These are phyloP conservation scores for Auanema freiburgensis DNA, from an alignment of 2,888 invertebrate genomes.

Conservation along the genomic window DNA sequence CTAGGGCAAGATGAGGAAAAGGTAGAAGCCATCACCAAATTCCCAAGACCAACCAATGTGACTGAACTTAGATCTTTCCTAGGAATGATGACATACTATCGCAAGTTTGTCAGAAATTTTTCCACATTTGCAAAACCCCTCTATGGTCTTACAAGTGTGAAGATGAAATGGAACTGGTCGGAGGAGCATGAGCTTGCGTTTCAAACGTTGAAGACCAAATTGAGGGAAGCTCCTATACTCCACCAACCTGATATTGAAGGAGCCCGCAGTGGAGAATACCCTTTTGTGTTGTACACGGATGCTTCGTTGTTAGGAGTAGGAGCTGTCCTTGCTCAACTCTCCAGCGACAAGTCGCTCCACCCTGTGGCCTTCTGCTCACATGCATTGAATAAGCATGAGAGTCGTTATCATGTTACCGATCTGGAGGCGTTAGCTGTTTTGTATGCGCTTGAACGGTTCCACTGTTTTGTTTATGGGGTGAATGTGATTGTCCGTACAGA, in stretches of 20 bases:
- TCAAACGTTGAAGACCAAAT: slow-evolving; percentile 22
- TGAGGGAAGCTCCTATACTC: slow-evolving; percentile 28
- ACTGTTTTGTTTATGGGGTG: too few species aligned
- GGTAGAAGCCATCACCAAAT: slow-evolving; percentile 17
- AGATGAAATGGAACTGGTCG: slow-evolving; percentile 26
- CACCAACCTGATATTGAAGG: slow-evolving; percentile 35
- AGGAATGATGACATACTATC: slow-evolving; percentile 40
- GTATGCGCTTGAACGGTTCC: slow-evolving; percentile 20
- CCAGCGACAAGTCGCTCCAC: slow-evolving; percentile 18
- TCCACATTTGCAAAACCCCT: slow-evolving; percentile 32
- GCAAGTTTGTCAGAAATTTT: slow-evolving; percentile 40
- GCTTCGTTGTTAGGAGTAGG: slow-evolving; percentile 35
- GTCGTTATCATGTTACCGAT: slow-evolving; percentile 23
- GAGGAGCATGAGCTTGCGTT: slow-evolving; percentile 27
- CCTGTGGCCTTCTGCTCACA: too few species aligned
- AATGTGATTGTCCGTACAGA: slow-evolving; percentile 22
- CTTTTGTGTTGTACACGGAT: slow-evolving; percentile 39
- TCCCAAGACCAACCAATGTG: slow-evolving; percentile 20
- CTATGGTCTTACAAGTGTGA: slow-evolving; percentile 22
- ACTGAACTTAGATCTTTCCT: slow-evolving; percentile 31
- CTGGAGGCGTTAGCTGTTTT: slow-evolving; percentile 30
- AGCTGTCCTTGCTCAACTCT: slow-evolving; percentile 33
- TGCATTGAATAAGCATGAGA: too few species aligned
- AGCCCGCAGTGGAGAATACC: slow-evolving; percentile 21
- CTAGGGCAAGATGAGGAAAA: slow-evolving; percentile 18